Conservation (phyloP, 2,888 invertebrate genomes). For the Drosophila atripex region DNA sequence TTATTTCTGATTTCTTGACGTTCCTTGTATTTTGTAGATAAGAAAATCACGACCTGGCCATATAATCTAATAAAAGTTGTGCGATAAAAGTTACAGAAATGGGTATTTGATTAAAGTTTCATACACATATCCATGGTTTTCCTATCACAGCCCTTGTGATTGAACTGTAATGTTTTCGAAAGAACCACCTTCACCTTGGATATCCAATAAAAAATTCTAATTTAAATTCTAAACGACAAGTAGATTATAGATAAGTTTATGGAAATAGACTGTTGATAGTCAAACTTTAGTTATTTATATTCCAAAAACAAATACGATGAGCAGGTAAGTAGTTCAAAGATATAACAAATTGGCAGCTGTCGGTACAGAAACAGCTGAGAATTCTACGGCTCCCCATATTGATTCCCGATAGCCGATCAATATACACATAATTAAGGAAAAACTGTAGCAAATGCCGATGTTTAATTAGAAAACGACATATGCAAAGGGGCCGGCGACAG, state of each 20-base stretch:
- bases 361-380: constrained; percentile 54
- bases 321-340: constrained; percentile 1
- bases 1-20: constrained; percentile 11
- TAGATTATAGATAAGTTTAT: constrained; percentile 43
- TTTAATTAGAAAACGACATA: constrained; percentile 75
- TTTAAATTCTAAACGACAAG: constrained; percentile 30
- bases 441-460: constrained; percentile 68
- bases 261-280: too few relatives aligned
- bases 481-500: constrained; percentile 54
- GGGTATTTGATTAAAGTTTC: constrained; percentile 16
- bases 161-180: constrained; percentile 6
- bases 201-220: constrained; percentile 18
- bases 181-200: constrained; percentile 20
- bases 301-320: too few relatives aligned
- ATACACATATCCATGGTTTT: constrained; percentile 9
- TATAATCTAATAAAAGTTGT: constrained; percentile 13
- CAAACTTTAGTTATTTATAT: too few relatives aligned
- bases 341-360: constrained; percentile 32
- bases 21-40: too few relatives aligned
- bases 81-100: constrained; percentile 27
- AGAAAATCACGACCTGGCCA: constrained; percentile 12
- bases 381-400: constrained; percentile 13
- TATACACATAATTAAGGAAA: constrained; percentile 45
- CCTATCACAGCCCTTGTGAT: constrained; percentile 14
- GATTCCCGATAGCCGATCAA: constrained; percentile 45